Evolutionary conservation across 2,797 vertebrate genomes (phyloP), one percentile per base, ranked within the genome.

Genomic region (Echiichthys vipera): DNA sequence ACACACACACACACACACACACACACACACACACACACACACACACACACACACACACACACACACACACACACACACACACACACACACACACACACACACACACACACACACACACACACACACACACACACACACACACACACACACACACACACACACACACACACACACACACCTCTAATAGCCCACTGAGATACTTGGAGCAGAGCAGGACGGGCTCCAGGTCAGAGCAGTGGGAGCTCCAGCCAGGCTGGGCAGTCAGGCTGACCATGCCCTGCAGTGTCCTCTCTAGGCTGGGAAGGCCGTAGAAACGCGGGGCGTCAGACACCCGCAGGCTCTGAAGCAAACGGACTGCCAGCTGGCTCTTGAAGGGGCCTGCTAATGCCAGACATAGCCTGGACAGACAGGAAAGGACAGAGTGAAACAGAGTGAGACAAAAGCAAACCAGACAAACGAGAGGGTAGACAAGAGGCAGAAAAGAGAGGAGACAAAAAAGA

Each of bases 301-400:
- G 98, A 56, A 99, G 95, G 32, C 98, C 98, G 5, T 99, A 99
- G 92, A 99, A 99, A 71, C 94, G 95, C 0, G 97, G 97, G 2
- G 96, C 97, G 11, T 98, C 96, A 0, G 98, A 97, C 73, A 99
- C 91, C 45, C 96, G 91, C 75, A 99, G 94, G 89, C 95, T 96
- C 62, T 96, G 95, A 18, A 99, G 95, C 80, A 99, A 93, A n/a
- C 94, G 93, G 80, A 96, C 71, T 32, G 97, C 94, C 85, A 99
- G 91, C 84, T 97, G 97, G 5, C 96, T 97, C 89, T 94, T 92
- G 83, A 99, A 96, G 22, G 83, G 92, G 1, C 95, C 93, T 6
- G 95, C 91, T 75, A 97, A 92, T 73, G 95, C 94, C 92, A 94
- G 82, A 89, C 93, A 95, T 29, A 94, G 93, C 90, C 98, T 99